Conservation (phyloP, 2,113 vertebrate genomes). For the Prolemur simus region DNA sequence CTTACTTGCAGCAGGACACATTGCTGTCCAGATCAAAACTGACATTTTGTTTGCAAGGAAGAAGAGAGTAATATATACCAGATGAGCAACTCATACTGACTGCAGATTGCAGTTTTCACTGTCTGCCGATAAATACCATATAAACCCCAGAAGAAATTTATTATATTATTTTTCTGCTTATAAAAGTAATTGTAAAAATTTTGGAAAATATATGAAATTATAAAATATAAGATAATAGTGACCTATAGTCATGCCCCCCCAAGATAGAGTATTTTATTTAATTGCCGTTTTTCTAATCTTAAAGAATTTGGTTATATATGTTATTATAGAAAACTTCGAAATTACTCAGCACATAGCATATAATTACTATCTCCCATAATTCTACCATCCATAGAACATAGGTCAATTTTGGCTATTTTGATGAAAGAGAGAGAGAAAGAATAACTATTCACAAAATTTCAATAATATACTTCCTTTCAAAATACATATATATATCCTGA, state of each 20-base stretch:
- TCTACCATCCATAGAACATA: neutral
- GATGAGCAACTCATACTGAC: neutral
- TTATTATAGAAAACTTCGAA: neutral
- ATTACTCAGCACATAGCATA: neutral
- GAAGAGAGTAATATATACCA: neutral
- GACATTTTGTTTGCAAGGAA: neutral
- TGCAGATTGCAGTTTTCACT: neutral
- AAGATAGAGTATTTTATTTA: neutral
- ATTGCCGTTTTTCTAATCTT: neutral
- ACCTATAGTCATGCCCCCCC: neutral
- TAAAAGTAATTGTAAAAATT: neutral
- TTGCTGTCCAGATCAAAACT: neutral
- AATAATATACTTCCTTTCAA: neutral
- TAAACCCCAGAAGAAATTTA: neutral
- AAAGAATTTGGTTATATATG: neutral
- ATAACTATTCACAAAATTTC: neutral
- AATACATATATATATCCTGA: neutral
- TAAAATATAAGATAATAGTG: neutral
- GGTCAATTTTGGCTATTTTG: conserved; percentile 3
- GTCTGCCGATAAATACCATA: neutral
- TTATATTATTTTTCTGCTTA: neutral
- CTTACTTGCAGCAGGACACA: neutral
- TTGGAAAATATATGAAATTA: neutral
- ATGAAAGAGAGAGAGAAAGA: neutral
- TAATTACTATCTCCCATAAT: neutral